Conservation (phyloP, 2,113 vertebrate species). For the Sterna hirundo region DNA sequence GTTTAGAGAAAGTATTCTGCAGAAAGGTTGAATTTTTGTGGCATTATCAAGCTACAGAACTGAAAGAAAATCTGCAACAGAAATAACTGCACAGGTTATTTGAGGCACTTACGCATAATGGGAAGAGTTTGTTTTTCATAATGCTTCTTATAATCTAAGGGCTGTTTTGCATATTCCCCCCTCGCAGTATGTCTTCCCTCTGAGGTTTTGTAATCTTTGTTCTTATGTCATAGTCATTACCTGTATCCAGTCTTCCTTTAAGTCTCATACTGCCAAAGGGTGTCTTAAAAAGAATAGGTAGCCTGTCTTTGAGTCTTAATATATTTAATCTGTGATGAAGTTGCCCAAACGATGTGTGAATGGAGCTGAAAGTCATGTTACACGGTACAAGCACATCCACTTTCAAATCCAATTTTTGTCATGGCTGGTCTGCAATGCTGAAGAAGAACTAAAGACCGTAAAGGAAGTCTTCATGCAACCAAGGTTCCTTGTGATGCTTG, state of each 20-base stretch:
- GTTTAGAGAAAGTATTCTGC: neutral
- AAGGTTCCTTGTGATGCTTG: neutral
- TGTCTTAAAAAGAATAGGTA: neutral
- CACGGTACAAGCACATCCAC: neutral
- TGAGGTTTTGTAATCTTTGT: neutral
- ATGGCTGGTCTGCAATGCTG: neutral
- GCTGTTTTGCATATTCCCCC: neutral
- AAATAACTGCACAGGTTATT: neutral
- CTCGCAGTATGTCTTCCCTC: neutral
- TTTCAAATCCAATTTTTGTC: conserved; percentile 37
- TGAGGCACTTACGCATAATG: neutral
- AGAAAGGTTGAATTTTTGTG: neutral
- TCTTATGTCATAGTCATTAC: neutral
- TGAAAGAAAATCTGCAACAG: neutral
- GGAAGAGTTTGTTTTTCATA: neutral
- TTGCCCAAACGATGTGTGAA: neutral
- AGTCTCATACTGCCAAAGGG: neutral
- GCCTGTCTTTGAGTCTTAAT: neutral
- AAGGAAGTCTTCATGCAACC: neutral
- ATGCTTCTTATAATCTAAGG: neutral
- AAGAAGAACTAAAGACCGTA: neutral
- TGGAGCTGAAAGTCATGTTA: neutral
- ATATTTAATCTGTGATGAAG: neutral
- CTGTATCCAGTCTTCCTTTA: neutral
- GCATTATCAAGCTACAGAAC: neutral